Base-by-base conservation (phyloP, 2,888 invertebrate species). In the Linnaemya tessellans region DNA sequence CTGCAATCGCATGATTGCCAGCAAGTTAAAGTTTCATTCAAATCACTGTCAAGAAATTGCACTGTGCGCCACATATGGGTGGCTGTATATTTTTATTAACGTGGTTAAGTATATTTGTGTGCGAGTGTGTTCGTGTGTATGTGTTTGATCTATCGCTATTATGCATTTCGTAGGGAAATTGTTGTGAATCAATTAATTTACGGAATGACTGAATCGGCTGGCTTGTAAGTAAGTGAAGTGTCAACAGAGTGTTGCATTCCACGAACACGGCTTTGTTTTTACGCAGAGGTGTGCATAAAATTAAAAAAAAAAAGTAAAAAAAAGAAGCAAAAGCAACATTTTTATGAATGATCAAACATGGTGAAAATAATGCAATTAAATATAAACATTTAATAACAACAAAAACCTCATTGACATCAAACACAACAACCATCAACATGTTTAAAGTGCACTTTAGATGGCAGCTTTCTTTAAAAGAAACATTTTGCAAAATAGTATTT, bases 301-400 rank as follows among this genome's bases (percentile, higher is more conserved):
- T 38, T 13, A n/a, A 35, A 25, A 15, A 25, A 20, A 41, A n/a
- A n/a, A n/a, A n/a, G n/a, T n/a, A n/a, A n/a, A n/a, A n/a, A n/a
- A n/a, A n/a, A n/a, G n/a, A n/a, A n/a, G n/a, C n/a, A n/a, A n/a
- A n/a, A n/a, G n/a, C n/a, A n/a, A 9, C 15, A 62, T 71, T 58
- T 56, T 18, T 80, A 49, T 80, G 71, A 22, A 25, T 38, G n/a
- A 56, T 25, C 18, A 38, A 49, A 68, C 25, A 78, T 64, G 64
- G 35, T 54, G 43, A 64, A 80, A 56, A 22, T 73, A 64, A 73
- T 73, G 71, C 71, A 73, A 73, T 73, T 80, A 78, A 80, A 80
- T 15, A n/a, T 49, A 71, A 79, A 70, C 70, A 51, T 62, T 70
- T 49, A 54, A 70, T 18, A 58, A 30, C 49, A 68, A 62, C 15